These are phyloP conservation scores for Drosophila pandora DNA, from an alignment of 1,140 invertebrate species.

Conservation along the genomic window DNA sequence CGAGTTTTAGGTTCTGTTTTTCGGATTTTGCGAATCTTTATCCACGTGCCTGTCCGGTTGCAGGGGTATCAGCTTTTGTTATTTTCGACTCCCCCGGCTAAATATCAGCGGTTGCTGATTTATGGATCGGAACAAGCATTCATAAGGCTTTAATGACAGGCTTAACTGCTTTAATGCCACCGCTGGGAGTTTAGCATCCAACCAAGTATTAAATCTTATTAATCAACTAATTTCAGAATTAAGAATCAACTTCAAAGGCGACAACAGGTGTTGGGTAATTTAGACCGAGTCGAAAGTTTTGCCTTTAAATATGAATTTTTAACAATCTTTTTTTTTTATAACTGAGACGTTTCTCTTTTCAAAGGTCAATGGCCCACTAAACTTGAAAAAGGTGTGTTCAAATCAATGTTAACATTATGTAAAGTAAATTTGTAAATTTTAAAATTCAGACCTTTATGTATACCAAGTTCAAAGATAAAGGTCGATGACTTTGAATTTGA, in stretches of 20 bases:
- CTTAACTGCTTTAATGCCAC: conserved; percentile 40
- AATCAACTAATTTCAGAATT: conserved; percentile 35
- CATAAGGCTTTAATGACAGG: conserved; percentile 40
- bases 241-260: conserved; percentile 12
- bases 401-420: conserved; percentile 26
- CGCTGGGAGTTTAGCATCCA: conserved; percentile 36
- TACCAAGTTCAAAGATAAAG: no score
- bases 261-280: conserved; percentile 25
- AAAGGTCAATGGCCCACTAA: conserved; percentile 33
- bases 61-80: conserved; percentile 5
- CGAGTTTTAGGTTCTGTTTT: not conserved
- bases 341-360: conserved; percentile 3
- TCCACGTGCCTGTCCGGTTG: conserved; percentile 49
- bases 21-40: not conserved
- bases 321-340: not conserved
- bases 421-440: not conserved
- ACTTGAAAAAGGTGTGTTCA: conserved; percentile 8
- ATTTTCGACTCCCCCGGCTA: not conserved
- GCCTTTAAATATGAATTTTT: conserved; percentile 24
- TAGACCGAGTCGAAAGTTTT: conserved; percentile 39
- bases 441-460: no score
- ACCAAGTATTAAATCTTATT: conserved; percentile 44
- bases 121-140: conserved; percentile 47
- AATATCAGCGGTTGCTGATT: conserved; percentile 29
- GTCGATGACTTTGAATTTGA: no score